These are phyloP conservation scores for Agrochola circellaris DNA, from an alignment of 2,888 invertebrate genomes.

Conservation along the genomic window DNA sequence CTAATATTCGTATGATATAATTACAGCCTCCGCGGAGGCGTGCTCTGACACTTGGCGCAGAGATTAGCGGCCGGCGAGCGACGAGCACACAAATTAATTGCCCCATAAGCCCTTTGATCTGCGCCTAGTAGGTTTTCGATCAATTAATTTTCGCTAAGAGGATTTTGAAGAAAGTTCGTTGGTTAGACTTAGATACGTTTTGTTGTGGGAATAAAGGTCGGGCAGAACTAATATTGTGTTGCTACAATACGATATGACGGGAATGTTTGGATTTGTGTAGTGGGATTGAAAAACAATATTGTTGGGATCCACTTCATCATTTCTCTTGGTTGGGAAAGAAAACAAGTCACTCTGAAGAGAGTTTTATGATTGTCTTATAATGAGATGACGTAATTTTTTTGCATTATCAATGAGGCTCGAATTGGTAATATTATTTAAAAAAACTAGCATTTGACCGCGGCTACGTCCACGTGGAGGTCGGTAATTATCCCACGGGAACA, in stretches of 20 bases:
- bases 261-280: constrained; percentile 28
- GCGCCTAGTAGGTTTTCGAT: constrained; percentile 58
- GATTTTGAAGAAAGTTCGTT: constrained; percentile 53
- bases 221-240: constrained; percentile 2
- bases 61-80: constrained; percentile 63
- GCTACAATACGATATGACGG: not conserved
- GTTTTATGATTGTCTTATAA: not conserved
- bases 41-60: constrained; percentile 59
- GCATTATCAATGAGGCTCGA: not conserved
- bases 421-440: not conserved
- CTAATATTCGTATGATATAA: constrained; percentile 50
- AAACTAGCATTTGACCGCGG: too few species aligned
- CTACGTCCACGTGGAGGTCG: too few species aligned
- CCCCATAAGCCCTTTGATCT: constrained; percentile 67
- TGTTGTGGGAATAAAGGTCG: not conserved
- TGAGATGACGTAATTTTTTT: not conserved
- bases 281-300: constrained; percentile 36
- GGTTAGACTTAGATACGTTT: constrained; percentile 24
- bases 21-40: constrained; percentile 43
- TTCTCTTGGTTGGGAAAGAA: not conserved
- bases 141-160: constrained; percentile 63
- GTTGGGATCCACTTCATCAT: not conserved
- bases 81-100: constrained; percentile 68
- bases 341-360: not conserved
- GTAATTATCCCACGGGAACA: too few species aligned